Evolutionary conservation across 2,888 invertebrate species (phyloP).

Genomic region (Eumacrocentrus americanus): DNA sequence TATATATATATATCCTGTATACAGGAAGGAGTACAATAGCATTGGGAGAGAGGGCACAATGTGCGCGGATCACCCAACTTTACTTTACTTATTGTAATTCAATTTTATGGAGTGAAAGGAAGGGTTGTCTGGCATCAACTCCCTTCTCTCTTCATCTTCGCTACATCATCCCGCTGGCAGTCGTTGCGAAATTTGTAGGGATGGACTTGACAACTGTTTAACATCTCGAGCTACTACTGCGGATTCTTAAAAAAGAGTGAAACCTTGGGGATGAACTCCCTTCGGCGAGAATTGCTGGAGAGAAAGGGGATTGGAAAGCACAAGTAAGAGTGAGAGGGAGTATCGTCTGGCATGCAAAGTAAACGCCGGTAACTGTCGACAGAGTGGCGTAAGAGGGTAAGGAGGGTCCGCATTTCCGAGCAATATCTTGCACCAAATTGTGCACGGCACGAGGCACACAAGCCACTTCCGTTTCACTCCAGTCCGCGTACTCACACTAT

Average conservation of each 20-base stretch:
- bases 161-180: too few relatives aligned
- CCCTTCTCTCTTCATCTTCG: too few relatives aligned
- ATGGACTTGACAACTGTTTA: constrained; percentile 56
- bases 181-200: constrained; percentile 27
- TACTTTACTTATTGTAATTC: constrained; percentile 58
- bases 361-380: constrained; percentile 45
- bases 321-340: not conserved
- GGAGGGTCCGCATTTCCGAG: constrained; percentile 43
- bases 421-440: constrained; percentile 52
- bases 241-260: not conserved
- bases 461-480: constrained; percentile 20
- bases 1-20: too few relatives aligned
- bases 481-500: constrained; percentile 10
- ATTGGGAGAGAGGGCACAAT: constrained; percentile 46
- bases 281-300: constrained; percentile 1
- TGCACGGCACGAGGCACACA: constrained; percentile 41
- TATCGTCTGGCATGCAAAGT: constrained; percentile 38
- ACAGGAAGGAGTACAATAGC: constrained; percentile 51
- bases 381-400: constrained; percentile 39
- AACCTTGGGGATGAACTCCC: not conserved
- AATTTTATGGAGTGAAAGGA: constrained; percentile 50
- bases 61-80: constrained; percentile 54
- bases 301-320: not conserved
- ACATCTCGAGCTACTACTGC: constrained; percentile 39
- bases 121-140: constrained; percentile 30